These are phyloP conservation scores for Mycalesis mineus DNA, from an alignment of 2,888 invertebrate genomes.

Conservation along the genomic window DNA sequence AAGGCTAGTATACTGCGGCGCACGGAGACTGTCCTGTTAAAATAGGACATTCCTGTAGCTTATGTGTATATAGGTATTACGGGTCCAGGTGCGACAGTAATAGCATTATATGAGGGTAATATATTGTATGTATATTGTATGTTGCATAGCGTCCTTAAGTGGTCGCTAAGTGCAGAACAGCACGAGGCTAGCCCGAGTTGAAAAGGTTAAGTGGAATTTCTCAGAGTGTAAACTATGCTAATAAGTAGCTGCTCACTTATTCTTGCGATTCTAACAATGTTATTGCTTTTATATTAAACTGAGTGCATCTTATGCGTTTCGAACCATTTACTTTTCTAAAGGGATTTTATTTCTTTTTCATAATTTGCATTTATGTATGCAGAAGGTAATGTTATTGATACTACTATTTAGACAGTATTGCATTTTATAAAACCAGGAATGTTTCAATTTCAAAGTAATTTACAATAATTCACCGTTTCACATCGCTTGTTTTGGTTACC, in stretches of 20 bases:
- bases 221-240: not conserved
- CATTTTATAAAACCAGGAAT: too few species aligned
- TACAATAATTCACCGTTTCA: too few species aligned
- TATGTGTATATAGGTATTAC: not conserved
- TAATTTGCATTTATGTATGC: too few species aligned
- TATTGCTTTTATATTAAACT: not conserved
- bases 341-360: too few species aligned
- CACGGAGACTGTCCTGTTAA: not conserved
- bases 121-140: constrained; percentile 2
- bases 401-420: too few species aligned
- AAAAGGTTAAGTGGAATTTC: constrained; percentile 6
- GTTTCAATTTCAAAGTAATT: too few species aligned
- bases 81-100: not conserved
- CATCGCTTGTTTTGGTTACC: too few species aligned
- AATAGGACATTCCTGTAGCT: not conserved
- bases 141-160: constrained; percentile 3
- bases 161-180: constrained; percentile 5
- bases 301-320: too few species aligned
- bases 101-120: constrained; percentile 1
- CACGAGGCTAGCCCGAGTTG: not conserved
- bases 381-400: too few species aligned
- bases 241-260: not conserved
- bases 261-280: not conserved
- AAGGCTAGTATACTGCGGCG: too few species aligned
- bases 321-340: too few species aligned